Base-by-base conservation (phyloP, 2,113 vertebrate genomes). In the Gymnogyps californianus region DNA sequence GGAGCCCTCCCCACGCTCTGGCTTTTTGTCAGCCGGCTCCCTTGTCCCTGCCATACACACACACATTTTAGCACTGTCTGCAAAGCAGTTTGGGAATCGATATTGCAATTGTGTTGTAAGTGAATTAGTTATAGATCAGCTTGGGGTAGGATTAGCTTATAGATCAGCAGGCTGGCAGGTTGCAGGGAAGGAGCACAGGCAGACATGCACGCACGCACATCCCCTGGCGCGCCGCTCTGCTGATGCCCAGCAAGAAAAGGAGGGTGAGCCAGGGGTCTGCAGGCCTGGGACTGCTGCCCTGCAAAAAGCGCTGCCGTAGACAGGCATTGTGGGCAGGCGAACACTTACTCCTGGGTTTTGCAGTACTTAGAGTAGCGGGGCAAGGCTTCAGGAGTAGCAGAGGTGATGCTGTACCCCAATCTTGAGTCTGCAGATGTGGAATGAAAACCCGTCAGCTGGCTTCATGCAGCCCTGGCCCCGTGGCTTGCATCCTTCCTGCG, bases 91-190 rank as follows among this genome's bases (percentile, higher is more conserved):
- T 95, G 95, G 95, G 96, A 97, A 97, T 98, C 97, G 54, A 98
- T 98, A 97, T 89, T 84, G 97, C 97, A 98, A 96, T 98, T 96
- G 97, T 98, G 97, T 97, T 95, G 96, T 97, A 97, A 97, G 97
- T 93, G 97, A 98, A 97, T 98, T 98, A 97, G 96, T 97, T 98
- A 98, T 98, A 97, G 97, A 98, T 97, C 97, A 98, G 97, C 95
- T 96, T 84, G 95, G 95, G 94, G 94, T 92, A 94, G 97, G 96
- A 96, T 96, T 96, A 96, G 96, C 95, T 97, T 97, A 96, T 97
- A 96, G 97, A 97, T 97, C 97, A 97, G 96, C 88, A 83, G 94
- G 76, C 95, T 92, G 93, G 93, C 97, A 96, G 96, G 96, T 93
- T 89, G 91, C 89, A 95, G 97, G 75, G 78, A 93, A 83, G 87